Percentiles rank a stretch among this genome's conserved stretches.
Evolutionary conservation across 2,113 vertebrate species (phyloP).

Genomic region (Cyphomyrus discorhynchus): DNA sequence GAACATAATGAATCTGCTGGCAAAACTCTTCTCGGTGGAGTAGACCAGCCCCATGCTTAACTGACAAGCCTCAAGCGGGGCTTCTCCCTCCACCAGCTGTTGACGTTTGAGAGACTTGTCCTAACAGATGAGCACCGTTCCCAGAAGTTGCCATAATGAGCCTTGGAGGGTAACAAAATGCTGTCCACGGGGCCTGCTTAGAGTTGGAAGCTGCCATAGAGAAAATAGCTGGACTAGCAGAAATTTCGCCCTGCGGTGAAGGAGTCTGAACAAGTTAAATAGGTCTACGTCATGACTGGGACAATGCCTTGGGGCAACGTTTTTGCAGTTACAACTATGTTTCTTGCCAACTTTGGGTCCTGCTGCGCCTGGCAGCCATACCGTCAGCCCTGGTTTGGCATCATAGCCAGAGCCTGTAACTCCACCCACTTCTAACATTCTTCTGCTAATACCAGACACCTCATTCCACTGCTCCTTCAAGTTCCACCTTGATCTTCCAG

Average conservation of each 20-base stretch:
- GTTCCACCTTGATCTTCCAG: conserved; percentile 17
- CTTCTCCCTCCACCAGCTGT: neutral
- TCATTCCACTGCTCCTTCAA: neutral
- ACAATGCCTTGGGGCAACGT: neutral
- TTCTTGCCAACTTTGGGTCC: neutral
- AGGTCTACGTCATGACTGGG: neutral
- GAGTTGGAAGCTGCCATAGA: neutral
- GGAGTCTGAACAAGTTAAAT: neutral
- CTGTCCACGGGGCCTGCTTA: neutral
- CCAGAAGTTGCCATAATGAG: conserved; percentile 1
- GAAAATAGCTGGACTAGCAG: neutral
- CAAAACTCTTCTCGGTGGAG: neutral
- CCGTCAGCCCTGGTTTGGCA: neutral
- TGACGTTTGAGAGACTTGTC: neutral
- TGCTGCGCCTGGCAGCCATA: neutral
- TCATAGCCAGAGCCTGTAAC: neutral
- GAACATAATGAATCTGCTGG: conserved; percentile 1
- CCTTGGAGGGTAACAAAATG: neutral
- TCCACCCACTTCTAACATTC: conserved; percentile 1
- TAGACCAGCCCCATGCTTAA: neutral
- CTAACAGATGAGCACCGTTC: neutral
- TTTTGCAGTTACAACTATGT: neutral
- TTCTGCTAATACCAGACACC: neutral
- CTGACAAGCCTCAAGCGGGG: neutral
- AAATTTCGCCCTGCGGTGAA: neutral